Base-by-base conservation (phyloP, 2,797 vertebrate genomes). In the Florisuga fusca region DNA sequence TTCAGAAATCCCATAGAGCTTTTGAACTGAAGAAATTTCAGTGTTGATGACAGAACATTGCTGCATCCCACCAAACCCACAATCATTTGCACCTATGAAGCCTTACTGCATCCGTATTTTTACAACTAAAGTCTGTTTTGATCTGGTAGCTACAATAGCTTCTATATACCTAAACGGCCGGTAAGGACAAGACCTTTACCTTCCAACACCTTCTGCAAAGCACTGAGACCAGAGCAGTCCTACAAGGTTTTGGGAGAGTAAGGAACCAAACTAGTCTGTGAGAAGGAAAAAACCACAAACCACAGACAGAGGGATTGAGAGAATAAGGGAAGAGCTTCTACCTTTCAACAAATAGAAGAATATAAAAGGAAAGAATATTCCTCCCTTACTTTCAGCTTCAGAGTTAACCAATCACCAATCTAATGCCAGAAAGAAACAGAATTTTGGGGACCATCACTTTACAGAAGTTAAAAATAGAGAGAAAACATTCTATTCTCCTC, bases 11-110 rank as follows among this genome's bases (percentile, higher is more conserved):
- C 46, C 38, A 69, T 45, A 33, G 7, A 90, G 81, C 80, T 94
- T 96, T 94, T 95, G 74, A 94, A 93, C 84, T 89, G 66, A 25
- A 71, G 53, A 68, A 89, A 25, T 89, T 89, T 77, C 59, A 79
- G 27, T 17, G 55, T 63, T 90, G 72, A 78, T 81, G 84, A 86
- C 54, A 81, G 53, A 85, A 66, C 8, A 8, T 21, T 82, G 38
- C 51, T 81, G 53, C 85, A 93, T 76, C 74, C 67, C 77, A 88
- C 74, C 53, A 94, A 95, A 87, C 12, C 77, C 95, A 92, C 74
- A 92, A 69, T 17, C 41, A 73, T 48, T 82, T 95, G 68, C 77
- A 90, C 77, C 84, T 84, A 94, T 84, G 67, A 82, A 93, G 57
- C 7, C 4, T 82, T 92, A 20, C 46, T 79, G 73, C 43, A 33